Base-by-base conservation (phyloP, 53 echinoderm and acorn worm species). In the Hippasteria phrygiana region DNA sequence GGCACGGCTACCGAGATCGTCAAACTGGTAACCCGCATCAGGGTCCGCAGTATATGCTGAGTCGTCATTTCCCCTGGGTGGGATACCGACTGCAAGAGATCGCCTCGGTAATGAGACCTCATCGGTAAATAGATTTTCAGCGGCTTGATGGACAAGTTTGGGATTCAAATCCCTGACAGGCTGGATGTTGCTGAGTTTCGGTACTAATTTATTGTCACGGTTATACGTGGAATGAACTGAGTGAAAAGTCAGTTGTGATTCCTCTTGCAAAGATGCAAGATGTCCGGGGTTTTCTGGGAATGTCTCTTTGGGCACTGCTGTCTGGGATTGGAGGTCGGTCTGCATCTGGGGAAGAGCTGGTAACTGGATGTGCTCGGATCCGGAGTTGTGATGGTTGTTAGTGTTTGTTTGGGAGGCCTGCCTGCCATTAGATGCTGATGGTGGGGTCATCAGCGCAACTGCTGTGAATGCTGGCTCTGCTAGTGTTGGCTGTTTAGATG, bases 1-100 rank as follows among this genome's bases (percentile, higher is more conserved):
- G 31, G 93, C 83, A 12, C 93, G 74, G 69, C 89, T 89, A 14
- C 89, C 84, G 0, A 93, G 83, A 39, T 93, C 89, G 22, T 89
- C 89, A 69, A 93, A 89, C 59, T 88, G 92, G 63, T 78, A 47
- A 2, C 31, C 50, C 8, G 33, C 69, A 36, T 73, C 73, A 22
- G 73, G 41, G 22, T 41, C 43, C 42, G 5, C 5, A 12, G 73
- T 20, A 32, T 8, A 41, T 10, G 73, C 42, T 14, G 7, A 13
- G 43, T 73, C 43, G n/a, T 73, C 35, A n/a, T 34, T 8, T 32
- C 42, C 42, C 7, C 26, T 73, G 12, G 69, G 69, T 12, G 73
- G 73, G 26, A 41, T 43, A 9, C 41, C 43, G 16, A 73, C 18
- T 73, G 73, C 73, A 39, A 16, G 20, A 16, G 73, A 73, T 43